Base-by-base conservation (phyloP, 2,797 vertebrate species). In the Eupleurogrammus muticus region DNA sequence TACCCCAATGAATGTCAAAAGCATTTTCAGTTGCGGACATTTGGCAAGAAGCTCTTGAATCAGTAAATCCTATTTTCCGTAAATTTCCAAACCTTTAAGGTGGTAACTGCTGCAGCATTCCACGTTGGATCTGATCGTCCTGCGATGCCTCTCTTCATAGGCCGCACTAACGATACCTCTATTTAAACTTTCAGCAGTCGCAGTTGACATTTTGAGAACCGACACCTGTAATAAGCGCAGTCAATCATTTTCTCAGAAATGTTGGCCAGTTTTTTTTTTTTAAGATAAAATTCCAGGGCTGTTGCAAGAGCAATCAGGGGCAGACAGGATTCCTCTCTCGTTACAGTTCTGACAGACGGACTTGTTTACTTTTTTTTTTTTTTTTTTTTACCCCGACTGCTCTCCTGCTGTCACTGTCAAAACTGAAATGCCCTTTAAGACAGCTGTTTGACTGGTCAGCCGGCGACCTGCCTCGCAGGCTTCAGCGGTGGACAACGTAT, bases 371-470 rank as follows among this genome's bases (percentile, higher is more conserved):
- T 88, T n/a, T n/a, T n/a, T n/a, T n/a, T n/a, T n/a, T n/a, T n/a
- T n/a, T n/a, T n/a, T n/a, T n/a, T n/a, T 80, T 87, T 86, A 92
- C 87, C 82, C 70, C 34, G 70, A 67, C 77, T 69, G 57, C 72
- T 82, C 74, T 73, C 36, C 66, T 60, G 84, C 89, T 86, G 90
- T 85, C 89, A 85, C 83, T 79, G 84, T 89, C 81, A 89, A 87
- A 83, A 85, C 16, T 82, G 84, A 91, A 88, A 86, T 86, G 91
- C 85, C 90, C 87, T 91, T 90, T 87, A 83, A 82, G 63, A 85
- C 55, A 75, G 61, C 77, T 66, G 73, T 85, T 90, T 92, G 89
- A 92, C 85, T 77, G 86, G 90, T 90, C 91, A 89, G 83, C 81
- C 66, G 59, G 79, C 58, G 79, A 88, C 88, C 81, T 74, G 77